Evolutionary conservation across 2,113 vertebrate genomes (phyloP), one percentile per base, ranked within the genome.

Genomic region (Periophthalmus modestus): DNA sequence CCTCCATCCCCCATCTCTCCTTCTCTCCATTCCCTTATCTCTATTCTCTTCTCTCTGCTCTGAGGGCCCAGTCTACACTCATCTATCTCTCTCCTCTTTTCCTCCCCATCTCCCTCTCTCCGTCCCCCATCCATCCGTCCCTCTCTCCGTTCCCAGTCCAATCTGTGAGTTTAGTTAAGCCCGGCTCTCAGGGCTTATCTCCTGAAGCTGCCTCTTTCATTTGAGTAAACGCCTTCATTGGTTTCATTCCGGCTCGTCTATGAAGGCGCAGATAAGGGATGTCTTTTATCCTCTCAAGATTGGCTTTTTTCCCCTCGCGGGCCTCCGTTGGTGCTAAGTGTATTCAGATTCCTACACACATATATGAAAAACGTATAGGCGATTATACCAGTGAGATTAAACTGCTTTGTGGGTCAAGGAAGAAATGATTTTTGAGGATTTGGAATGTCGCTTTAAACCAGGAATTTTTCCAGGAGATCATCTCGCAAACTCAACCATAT

Each of bases 191-290:
- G 65, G 58, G 83, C 89, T 92, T 91, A 91, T 92, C 89, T 91
- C 82, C 85, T 83, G 86, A 89, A 82, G 83, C 88, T 73, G 74
- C 81, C 85, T 88, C 84, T 91, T 91, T 92, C 80, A 91, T 91
- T 90, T 87, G 81, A 91, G 88, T 89, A 89, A 93, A 91, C 86
- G 90, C 90, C 87, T 93, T 89, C 87, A 85, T 90, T 92, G 85
- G 39, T 10, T 43, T 43, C 39, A 43, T 43, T 43, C 84, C 82
- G 57, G 72, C 82, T 89, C 83, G 84, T 89, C 88, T 86, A 88
- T 88, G 82, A 89, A 81, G 78, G 81, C 81, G 86, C 83, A 87
- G 91, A 93, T 92, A 93, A 92, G 92, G 84, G 81, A 88, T 75
- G 87, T 89, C 84, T 92, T 92, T 93, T 90, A 90, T 90, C 87